phyloP scores from a whole-genome alignment of 2,797 vertebrate species.

The Gymnocypris eckloni region DNA sequence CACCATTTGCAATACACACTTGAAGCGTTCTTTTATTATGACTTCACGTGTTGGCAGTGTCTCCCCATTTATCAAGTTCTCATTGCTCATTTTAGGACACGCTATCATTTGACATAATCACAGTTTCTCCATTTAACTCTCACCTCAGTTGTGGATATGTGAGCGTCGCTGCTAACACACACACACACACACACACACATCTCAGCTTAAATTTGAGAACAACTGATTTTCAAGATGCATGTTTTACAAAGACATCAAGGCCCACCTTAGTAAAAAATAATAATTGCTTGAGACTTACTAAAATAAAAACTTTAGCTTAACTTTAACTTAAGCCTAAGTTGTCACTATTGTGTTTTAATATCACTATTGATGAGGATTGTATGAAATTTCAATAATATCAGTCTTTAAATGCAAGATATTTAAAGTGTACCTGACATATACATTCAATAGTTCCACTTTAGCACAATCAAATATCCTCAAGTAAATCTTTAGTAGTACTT shows the following conservation, averaged over 20 bases:
- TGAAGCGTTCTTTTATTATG: background rate
- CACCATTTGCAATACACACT: background rate
- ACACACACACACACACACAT: background rate
- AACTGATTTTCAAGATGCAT: background rate
- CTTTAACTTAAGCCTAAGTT: too few relatives aligned
- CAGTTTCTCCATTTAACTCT: conserved; percentile 43
- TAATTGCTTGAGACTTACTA: too few relatives aligned
- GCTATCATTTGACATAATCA: conserved; percentile 45
- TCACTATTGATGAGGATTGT: too few relatives aligned
- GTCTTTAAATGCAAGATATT: too few relatives aligned
- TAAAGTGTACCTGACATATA: too few relatives aligned
- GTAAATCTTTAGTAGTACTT: too few relatives aligned
- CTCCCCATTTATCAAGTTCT: conserved; percentile 15
- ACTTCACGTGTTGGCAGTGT: conserved; percentile 8
- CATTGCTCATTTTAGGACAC: conserved; percentile 11
- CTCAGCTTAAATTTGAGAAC: background rate
- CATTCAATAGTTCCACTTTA: too few relatives aligned
- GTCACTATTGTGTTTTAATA: too few relatives aligned
- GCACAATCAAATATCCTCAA: too few relatives aligned
- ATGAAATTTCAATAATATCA: too few relatives aligned
- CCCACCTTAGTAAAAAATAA: background rate
- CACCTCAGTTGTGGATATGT: background rate
- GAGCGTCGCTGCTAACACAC: background rate
- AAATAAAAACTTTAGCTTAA: too few relatives aligned
- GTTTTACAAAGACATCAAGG: background rate